These are phyloP conservation scores for Trichogramma dendrolimi DNA, from an alignment of 2,888 invertebrate genomes.

Conservation along the genomic window DNA sequence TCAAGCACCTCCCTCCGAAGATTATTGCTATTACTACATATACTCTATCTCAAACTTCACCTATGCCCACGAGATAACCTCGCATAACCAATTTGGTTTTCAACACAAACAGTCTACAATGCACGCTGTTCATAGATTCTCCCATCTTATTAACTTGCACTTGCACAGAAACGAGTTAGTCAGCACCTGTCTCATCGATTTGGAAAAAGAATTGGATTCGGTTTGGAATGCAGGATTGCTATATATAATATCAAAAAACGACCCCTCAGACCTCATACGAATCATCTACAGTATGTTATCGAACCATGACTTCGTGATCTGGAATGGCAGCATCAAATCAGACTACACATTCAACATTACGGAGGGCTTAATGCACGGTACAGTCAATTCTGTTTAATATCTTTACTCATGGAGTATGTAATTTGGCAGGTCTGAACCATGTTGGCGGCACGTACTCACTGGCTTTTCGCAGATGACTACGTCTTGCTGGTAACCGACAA, in stretches of 20 bases:
- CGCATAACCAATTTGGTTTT: conserved; percentile 28
- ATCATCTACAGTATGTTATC: conserved; percentile 17
- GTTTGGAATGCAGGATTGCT: conserved; percentile 25
- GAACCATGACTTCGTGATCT: conserved; percentile 11
- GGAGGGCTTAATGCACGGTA: conserved; percentile 28
- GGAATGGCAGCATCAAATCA: not conserved
- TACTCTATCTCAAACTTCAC: not conserved
- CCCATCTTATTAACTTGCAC: conserved; percentile 12
- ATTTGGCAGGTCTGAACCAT: not conserved
- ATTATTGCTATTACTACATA: conserved; percentile 11
- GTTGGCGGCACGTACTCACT: not conserved
- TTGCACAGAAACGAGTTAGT: conserved; percentile 1
- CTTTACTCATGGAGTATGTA: conserved; percentile 5
- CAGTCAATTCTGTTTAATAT: conserved; percentile 26
- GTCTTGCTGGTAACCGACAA: not conserved
- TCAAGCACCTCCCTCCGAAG: conserved; percentile 14
- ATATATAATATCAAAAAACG: conserved; percentile 16
- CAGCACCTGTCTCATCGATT: conserved; percentile 20
- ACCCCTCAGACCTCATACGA: conserved; percentile 14
- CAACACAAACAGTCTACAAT: conserved; percentile 20
- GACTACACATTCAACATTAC: not conserved
- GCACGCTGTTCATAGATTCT: conserved; percentile 23
- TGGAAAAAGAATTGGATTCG: conserved; percentile 29
- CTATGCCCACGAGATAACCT: conserved; percentile 10
- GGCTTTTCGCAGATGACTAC: conserved; percentile 18